These are phyloP conservation scores for Eretmocerus hayati DNA, from an alignment of 2,888 invertebrate species.

Conservation along the genomic window DNA sequence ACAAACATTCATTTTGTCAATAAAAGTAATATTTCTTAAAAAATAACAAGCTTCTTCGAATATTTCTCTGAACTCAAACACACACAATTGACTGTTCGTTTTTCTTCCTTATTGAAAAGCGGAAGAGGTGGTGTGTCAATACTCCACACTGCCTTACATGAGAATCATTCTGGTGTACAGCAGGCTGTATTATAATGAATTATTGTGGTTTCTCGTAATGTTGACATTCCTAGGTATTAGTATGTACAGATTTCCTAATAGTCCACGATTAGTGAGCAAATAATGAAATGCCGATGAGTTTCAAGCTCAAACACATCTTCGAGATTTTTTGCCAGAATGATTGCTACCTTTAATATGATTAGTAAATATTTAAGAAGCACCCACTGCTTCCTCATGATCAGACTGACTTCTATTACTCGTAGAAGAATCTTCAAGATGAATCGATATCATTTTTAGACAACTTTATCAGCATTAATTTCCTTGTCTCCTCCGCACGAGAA, in stretches of 20 bases:
- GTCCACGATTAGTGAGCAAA: slow-evolving; percentile 32
- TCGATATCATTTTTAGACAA: slow-evolving; percentile 16
- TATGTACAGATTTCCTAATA: slow-evolving; percentile 31
- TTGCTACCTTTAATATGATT: slow-evolving; percentile 27
- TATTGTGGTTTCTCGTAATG: slow-evolving; percentile 46
- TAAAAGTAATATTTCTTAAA: slow-evolving; percentile 23
- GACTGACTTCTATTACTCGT: slow-evolving; percentile 27
- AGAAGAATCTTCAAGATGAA: no score
- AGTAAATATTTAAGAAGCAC: slow-evolving; percentile 28
- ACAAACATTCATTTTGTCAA: slow-evolving; percentile 25
- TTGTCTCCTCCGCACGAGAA: slow-evolving; percentile 27
- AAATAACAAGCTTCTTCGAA: slow-evolving; percentile 21
- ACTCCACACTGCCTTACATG: slow-evolving; percentile 41
- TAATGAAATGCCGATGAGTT: slow-evolving; percentile 25
- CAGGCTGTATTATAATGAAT: slow-evolving; percentile 46
- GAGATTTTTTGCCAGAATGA: slow-evolving; percentile 24
- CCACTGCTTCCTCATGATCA: slow-evolving; percentile 29
- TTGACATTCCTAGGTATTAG: slow-evolving; percentile 32
- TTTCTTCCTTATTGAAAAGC: slow-evolving; percentile 9
- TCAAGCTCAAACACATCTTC: slow-evolving; percentile 19
- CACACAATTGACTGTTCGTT: slow-evolving; percentile 14
- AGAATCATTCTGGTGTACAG: slow-evolving; percentile 41
- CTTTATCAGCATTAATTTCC: slow-evolving; percentile 25
- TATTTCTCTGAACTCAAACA: slow-evolving; percentile 21
- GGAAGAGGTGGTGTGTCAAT: slow-evolving; percentile 24